Evolutionary conservation across 2,797 vertebrate species (phyloP).

Genomic region (Enteromius viviparus): DNA sequence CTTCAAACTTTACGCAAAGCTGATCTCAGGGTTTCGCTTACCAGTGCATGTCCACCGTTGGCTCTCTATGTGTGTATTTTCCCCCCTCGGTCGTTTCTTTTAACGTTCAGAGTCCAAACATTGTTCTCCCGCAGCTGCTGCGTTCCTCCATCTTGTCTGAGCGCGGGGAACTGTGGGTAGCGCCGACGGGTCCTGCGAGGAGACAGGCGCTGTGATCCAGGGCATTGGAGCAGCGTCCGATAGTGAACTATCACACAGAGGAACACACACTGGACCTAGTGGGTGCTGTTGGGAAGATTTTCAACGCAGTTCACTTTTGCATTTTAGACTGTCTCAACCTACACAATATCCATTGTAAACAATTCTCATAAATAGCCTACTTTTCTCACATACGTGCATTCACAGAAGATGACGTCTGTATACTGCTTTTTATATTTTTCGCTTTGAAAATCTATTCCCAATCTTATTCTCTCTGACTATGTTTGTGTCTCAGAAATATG

Average conservation of each 20-base stretch:
- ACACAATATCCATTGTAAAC: neutral
- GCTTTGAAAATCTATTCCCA: neutral
- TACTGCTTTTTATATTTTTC: neutral
- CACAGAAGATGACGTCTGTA: neutral
- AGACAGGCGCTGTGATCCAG: slow-evolving; percentile 61
- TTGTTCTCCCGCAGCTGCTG: slow-evolving; percentile 82
- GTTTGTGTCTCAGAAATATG: slow-evolving; percentile 37
- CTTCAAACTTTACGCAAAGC: neutral
- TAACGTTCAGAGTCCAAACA: slow-evolving; percentile 78
- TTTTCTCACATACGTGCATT: neutral
- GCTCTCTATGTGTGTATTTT: slow-evolving; percentile 59
- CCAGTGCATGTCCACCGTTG: slow-evolving; percentile 77
- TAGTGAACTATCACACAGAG: slow-evolving; percentile 51
- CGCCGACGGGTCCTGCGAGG: slow-evolving; percentile 69
- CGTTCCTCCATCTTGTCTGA: slow-evolving; percentile 82
- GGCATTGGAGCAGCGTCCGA: slow-evolving; percentile 57
- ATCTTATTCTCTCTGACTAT: slow-evolving; percentile 3
- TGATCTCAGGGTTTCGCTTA: slow-evolving; percentile 61
- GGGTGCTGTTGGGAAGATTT: slow-evolving; percentile 24
- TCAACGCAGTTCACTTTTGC: neutral
- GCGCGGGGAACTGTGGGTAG: slow-evolving; percentile 82
- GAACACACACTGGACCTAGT: slow-evolving; percentile 1
- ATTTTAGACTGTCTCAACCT: neutral
- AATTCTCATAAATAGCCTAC: neutral
- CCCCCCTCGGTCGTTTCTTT: slow-evolving; percentile 66